Evolutionary conservation across 1,140 invertebrate species (phyloP), one percentile per base, ranked within the genome.

Genomic region (Cherax destructor): DNA sequence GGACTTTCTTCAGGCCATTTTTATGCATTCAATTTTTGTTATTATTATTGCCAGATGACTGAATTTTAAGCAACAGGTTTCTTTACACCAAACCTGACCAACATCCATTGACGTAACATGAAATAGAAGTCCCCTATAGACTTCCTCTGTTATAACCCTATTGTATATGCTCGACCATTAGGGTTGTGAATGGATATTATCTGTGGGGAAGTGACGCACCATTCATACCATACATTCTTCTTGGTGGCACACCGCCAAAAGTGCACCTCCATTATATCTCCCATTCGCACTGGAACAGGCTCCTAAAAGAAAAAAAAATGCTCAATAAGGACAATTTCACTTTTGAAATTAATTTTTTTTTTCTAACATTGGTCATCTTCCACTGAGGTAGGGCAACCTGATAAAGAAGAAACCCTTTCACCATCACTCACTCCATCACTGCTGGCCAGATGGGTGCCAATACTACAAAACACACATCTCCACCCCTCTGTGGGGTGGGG

Each of bases 201-300:
- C 11, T 95, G 92, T 1, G 98, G 98, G 87, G 96, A 95, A 4
- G 95, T 95, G 3, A 99, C 95, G 92, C 96, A 96, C 99, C 99
- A 99, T 94, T 99, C 98, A 94, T 99, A 99, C 98, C 98, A 99
- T 0, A 99, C 98, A 94, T 97, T 97, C 83, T 97, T 96, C 13
- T 95, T 94, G 92, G 95, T 96, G 78, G 96, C 96, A 85, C 96
- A 96, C 24, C 99, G 95, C 98, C 98, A 99, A 94, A 99, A 99
- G 93, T 98, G 96, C 3, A 99, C 96, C 78, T 96, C 96, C 11
- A 99, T 95, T 83, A 95, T 94, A 78, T 97, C 96, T 56, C 96
- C 97, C 83, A 95, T 95, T 91, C 96, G 95, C 0, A 99, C 94
- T 86, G 96, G 95, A 65, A 98, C 93, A n/a, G 98, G 97, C 85